phyloP scores from a whole-genome alignment of 2,797 vertebrate genomes.

The Diplodus sargus region DNA sequence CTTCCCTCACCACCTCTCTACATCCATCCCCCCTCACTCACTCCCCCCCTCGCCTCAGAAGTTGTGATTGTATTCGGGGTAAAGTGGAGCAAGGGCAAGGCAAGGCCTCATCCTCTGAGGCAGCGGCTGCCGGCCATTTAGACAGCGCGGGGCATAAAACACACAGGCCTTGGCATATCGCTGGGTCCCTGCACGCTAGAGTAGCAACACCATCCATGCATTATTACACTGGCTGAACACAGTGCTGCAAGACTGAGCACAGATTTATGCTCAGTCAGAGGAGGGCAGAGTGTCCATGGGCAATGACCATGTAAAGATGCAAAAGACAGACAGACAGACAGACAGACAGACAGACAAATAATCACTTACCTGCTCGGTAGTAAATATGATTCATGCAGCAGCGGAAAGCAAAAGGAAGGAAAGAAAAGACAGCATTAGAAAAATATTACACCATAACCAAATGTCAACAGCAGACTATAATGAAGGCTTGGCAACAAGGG shows the following conservation, averaged over 20 bases:
- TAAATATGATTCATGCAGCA: conserved; percentile 1
- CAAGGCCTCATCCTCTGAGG: conserved; percentile 62
- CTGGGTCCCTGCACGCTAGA: conserved; percentile 61
- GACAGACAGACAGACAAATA: conserved; percentile 11
- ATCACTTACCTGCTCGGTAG: conserved; percentile 70
- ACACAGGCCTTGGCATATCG: conserved; percentile 66
- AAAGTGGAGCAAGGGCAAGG: conserved; percentile 65
- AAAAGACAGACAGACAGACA: conserved; percentile 6
- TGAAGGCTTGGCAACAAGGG: not conserved
- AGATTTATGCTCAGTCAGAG: conserved; percentile 66
- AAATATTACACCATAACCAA: not conserved
- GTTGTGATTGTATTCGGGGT: conserved; percentile 58
- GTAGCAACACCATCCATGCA: conserved; percentile 69
- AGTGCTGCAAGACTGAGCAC: conserved; percentile 45
- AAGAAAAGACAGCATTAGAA: conserved; percentile 28
- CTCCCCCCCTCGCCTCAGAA: conserved; percentile 30
- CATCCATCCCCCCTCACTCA: conserved; percentile 21
- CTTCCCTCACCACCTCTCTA: conserved; percentile 18
- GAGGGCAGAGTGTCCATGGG: conserved; percentile 33
- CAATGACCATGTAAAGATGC: conserved; percentile 40
- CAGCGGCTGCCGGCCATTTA: conserved; percentile 56
- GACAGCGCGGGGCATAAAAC: conserved; percentile 65
- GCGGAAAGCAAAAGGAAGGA: conserved; percentile 24
- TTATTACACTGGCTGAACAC: conserved; percentile 71
- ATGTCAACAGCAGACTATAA: not conserved